A percentile compares a stretch with the other conserved stretches of the same genome.
Conservation (phyloP, 2,797 vertebrate genomes). For the Mionectes olivaceus region DNA sequence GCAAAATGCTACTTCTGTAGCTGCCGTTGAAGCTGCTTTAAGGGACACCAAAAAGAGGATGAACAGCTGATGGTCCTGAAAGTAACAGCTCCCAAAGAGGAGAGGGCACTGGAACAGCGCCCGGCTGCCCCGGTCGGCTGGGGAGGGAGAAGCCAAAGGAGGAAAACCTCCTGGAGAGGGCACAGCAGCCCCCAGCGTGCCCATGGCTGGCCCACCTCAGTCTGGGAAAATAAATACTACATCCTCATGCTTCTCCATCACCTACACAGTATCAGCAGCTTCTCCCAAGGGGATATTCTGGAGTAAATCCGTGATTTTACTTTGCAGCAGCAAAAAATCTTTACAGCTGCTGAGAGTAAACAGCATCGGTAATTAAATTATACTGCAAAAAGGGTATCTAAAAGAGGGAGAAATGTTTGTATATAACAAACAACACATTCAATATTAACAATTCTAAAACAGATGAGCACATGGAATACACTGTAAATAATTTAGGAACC, state of each 20-base stretch:
- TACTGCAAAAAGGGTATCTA: not conserved
- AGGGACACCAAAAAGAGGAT: not conserved
- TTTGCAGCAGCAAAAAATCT: not conserved
- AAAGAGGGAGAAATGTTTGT: not conserved
- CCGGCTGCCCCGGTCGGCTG: not conserved
- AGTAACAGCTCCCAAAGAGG: conserved; percentile 58
- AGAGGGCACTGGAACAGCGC: not conserved
- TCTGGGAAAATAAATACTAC: not conserved
- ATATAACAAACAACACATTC: conserved; percentile 21
- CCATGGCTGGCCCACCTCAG: fast-evolving
- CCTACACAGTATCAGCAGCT: not conserved
- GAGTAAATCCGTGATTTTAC: not conserved
- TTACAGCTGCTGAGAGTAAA: not conserved
- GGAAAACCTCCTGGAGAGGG: not conserved
- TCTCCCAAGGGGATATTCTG: too few species aligned
- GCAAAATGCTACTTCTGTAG: conserved; percentile 45
- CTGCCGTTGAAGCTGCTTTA: not conserved
- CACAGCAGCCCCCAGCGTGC: not conserved
- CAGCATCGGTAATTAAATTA: conserved; percentile 11
- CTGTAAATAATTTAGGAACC: conserved; percentile 64
- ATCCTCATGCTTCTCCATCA: not conserved
- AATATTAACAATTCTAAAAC: conserved; percentile 53
- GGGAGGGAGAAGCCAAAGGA: not conserved
- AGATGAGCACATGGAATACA: conserved; percentile 41
- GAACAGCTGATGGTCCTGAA: conserved; percentile 59